These are phyloP conservation scores for Spilogale gracilis DNA, from an alignment of 2,113 vertebrate genomes.

Conservation along the genomic window DNA sequence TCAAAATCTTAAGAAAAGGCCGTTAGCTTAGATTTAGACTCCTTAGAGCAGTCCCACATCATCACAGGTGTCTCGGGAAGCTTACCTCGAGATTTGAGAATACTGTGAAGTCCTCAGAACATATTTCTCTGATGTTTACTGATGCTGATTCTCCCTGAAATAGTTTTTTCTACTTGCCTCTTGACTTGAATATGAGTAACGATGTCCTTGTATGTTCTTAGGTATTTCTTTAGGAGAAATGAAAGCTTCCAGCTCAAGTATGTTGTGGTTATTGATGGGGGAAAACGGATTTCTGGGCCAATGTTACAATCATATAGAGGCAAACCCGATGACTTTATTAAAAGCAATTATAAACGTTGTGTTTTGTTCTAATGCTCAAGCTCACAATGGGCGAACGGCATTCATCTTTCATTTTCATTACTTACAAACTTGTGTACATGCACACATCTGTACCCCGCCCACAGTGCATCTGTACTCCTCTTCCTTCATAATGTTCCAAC, in stretches of 20 bases:
- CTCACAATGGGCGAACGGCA: constrained; percentile 81
- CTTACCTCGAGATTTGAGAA: not conserved
- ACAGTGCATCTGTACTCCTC: not conserved
- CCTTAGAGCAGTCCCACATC: rapidly evolving
- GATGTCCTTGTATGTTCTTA: not conserved
- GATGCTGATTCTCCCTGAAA: not conserved
- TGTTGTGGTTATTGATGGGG: constrained; percentile 66
- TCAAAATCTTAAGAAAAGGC: not conserved
- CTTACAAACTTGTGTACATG: constrained; percentile 17
- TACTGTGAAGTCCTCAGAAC: not conserved
- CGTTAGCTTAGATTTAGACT: not conserved
- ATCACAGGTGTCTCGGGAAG: not conserved
- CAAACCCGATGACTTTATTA: constrained; percentile 82
- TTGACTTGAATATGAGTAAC: not conserved
- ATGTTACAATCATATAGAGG: constrained; percentile 80
- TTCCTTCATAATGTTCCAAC: not conserved
- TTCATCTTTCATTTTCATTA: constrained; percentile 84
- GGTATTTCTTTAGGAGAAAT: constrained; percentile 7
- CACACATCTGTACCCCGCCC: not conserved
- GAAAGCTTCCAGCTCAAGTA: constrained; percentile 77
- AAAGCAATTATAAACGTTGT: constrained; percentile 83
- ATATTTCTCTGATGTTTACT: not conserved
- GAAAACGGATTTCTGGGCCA: constrained; percentile 74
- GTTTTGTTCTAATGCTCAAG: constrained; percentile 83
- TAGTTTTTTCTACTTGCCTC: not conserved